These are phyloP conservation scores for Synanthedon vespiformis DNA, from an alignment of 2,888 invertebrate species.

Conservation along the genomic window DNA sequence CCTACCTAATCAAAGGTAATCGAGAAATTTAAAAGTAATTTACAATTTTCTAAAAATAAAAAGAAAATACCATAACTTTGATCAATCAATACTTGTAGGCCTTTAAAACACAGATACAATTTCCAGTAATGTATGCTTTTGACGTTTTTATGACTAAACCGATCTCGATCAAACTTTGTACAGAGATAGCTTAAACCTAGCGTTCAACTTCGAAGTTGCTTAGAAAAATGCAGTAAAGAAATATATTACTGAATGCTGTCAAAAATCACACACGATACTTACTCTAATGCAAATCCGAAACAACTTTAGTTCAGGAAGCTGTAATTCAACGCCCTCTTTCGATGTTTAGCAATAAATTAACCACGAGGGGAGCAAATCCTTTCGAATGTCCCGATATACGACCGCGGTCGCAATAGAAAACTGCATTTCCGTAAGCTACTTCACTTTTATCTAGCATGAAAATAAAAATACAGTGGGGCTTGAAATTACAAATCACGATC, in stretches of 20 bases:
- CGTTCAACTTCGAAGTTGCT: too few species aligned
- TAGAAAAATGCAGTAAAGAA: neutral
- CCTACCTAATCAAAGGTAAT: too few species aligned
- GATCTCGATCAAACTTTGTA: too few species aligned
- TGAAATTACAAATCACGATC: neutral
- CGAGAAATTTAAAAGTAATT: too few species aligned
- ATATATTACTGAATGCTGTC: neutral
- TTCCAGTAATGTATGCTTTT: too few species aligned
- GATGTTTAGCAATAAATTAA: conserved; percentile 47
- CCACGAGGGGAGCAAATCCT: conserved; percentile 42
- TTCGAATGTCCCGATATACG: conserved; percentile 42
- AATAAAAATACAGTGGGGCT: neutral
- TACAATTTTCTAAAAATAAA: too few species aligned
- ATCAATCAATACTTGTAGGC: too few species aligned
- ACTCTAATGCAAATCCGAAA: neutral
- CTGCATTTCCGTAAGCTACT: conserved; percentile 18
- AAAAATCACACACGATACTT: conserved; percentile 3
- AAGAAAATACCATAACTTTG: too few species aligned
- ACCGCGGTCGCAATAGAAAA: conserved; percentile 31
- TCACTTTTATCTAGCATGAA: neutral
- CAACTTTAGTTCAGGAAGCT: conserved; percentile 27
- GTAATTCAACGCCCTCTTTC: conserved; percentile 43
- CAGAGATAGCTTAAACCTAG: too few species aligned
- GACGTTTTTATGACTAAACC: too few species aligned
- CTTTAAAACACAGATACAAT: too few species aligned